Evolutionary conservation across 2,113 vertebrate genomes (phyloP).

Genomic region (Ophiodon elongatus): DNA sequence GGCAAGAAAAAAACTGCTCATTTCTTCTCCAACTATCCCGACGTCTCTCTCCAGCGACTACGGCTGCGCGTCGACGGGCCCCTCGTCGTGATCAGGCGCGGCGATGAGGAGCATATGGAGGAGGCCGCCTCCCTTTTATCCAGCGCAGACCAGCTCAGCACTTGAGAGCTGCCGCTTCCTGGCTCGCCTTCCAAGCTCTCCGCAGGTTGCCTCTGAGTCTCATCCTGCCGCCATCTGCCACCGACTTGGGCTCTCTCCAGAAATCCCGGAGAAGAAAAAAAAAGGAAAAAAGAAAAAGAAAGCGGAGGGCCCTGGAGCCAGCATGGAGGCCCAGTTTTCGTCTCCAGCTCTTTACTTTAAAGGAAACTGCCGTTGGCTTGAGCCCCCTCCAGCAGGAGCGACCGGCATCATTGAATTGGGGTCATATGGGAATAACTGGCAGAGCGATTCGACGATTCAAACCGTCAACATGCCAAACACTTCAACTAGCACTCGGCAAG

Average conservation of each 20-base stretch:
- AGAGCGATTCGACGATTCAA: conserved; percentile 24
- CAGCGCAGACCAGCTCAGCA: conserved; percentile 74
- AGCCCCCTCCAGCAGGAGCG: conserved; percentile 21
- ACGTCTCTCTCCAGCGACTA: conserved; percentile 51
- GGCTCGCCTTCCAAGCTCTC: conserved; percentile 77
- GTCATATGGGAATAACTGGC: conserved; percentile 32
- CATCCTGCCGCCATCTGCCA: conserved; percentile 84
- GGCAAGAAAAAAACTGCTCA: conserved; percentile 28
- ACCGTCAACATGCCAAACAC: conserved; percentile 2
- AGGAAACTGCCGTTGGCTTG: conserved; percentile 46
- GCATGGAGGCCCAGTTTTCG: conserved; percentile 55
- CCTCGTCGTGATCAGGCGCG: conserved; percentile 70
- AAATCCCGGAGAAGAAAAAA: conserved; percentile 43
- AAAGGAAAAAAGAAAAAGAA: neutral
- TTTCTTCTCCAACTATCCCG: conserved; percentile 56
- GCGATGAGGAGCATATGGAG: conserved; percentile 76
- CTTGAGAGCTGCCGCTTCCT: conserved; percentile 77
- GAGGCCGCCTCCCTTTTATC: conserved; percentile 73
- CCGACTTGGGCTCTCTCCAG: conserved; percentile 81
- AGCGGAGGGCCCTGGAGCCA: conserved; percentile 30
- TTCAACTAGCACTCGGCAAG: conserved; percentile 5
- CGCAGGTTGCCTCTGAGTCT: conserved; percentile 79
- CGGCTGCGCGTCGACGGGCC: conserved; percentile 54
- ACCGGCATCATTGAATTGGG: conserved; percentile 1
- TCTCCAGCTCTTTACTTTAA: conserved; percentile 52